Conservation (phyloP, 2,113 vertebrate genomes). For the Lamprotornis superbus region DNA sequence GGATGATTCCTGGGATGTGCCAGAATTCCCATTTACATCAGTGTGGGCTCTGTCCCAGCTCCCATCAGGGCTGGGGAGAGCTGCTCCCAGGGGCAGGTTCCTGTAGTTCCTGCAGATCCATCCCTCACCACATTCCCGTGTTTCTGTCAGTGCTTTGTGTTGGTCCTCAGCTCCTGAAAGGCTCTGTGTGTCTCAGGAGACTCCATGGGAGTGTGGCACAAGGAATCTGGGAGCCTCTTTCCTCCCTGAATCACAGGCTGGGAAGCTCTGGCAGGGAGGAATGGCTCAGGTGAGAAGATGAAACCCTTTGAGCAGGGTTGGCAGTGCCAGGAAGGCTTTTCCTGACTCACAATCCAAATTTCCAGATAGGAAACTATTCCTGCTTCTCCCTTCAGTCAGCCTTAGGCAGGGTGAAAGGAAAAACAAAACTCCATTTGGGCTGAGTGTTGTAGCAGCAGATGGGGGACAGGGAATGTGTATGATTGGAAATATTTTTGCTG, state of each 20-base stretch:
- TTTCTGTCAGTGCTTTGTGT: background rate
- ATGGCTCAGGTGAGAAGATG: background rate
- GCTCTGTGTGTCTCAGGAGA: background rate
- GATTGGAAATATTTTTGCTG: background rate
- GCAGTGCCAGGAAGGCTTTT: background rate
- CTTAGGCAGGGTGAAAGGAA: background rate
- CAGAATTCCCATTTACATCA: accelerated
- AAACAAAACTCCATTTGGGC: background rate
- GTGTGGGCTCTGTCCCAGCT: background rate
- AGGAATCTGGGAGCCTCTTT: background rate
- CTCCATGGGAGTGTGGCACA: background rate
- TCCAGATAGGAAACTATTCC: background rate
- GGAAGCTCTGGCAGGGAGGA: background rate
- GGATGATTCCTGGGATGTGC: accelerated
- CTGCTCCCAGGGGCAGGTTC: background rate
- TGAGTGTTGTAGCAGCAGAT: background rate
- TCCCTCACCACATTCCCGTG: accelerated
- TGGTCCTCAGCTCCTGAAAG: background rate
- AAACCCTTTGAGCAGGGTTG: background rate
- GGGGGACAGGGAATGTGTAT: too few relatives aligned
- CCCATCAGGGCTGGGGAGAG: background rate
- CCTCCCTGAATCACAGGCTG: background rate
- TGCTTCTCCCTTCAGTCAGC: background rate
- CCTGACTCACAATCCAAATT: background rate
- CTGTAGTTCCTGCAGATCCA: accelerated